These are phyloP conservation scores for Drosophila picticornis DNA, from an alignment of 2,888 invertebrate genomes.

Conservation along the genomic window DNA sequence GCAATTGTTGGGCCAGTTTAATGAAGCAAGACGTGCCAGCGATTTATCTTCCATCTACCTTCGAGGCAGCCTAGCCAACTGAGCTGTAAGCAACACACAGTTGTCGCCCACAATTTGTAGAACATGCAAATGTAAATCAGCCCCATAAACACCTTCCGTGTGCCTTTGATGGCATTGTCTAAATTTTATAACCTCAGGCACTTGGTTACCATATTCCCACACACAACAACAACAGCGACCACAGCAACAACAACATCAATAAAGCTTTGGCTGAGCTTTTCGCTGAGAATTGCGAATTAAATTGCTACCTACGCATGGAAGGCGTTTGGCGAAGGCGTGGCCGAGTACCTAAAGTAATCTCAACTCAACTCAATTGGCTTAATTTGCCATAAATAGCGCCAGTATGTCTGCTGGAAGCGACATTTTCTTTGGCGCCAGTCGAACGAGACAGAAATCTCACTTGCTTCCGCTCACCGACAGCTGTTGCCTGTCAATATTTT, in stretches of 20 bases:
- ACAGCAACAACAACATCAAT: background rate
- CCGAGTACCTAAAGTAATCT: conserved; percentile 53
- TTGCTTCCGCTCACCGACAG: conserved; percentile 61
- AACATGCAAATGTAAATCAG: conserved; percentile 67
- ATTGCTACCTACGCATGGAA: conserved; percentile 40
- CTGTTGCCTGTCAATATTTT: conserved; percentile 67
- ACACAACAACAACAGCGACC: background rate
- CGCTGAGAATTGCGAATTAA: conserved; percentile 55
- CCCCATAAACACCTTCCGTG: conserved; percentile 70
- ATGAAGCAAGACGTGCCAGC: conserved; percentile 64
- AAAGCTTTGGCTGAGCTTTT: conserved; percentile 26
- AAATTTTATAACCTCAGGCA: conserved; percentile 65
- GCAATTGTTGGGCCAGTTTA: conserved; percentile 65
- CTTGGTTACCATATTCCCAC: conserved; percentile 29
- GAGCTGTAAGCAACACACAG: background rate
- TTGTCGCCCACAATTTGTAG: conserved; percentile 42
- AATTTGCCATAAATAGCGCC: conserved; percentile 80
- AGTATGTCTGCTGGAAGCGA: conserved; percentile 52
- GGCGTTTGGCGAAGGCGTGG: conserved; percentile 26
- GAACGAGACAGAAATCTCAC: conserved; percentile 35
- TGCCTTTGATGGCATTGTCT: conserved; percentile 63
- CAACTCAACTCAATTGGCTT: conserved; percentile 78
- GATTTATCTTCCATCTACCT: conserved; percentile 49
- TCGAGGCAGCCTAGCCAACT: background rate
- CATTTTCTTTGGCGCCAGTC: conserved; percentile 51